phyloP scores from a whole-genome alignment of 2,113 vertebrate species.

The Andinoacara biseriatus region DNA sequence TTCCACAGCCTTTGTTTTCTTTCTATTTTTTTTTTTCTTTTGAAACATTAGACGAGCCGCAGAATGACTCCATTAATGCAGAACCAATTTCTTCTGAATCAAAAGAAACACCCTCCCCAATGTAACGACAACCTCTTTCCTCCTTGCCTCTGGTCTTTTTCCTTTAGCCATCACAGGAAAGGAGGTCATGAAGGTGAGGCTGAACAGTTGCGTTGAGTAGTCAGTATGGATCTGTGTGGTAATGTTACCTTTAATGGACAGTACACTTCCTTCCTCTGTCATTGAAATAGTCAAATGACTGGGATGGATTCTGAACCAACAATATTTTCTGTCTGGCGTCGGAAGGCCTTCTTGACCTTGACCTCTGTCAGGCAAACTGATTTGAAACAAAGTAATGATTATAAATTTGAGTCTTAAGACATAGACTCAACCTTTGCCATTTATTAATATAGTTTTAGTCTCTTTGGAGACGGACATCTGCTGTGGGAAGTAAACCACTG shows the following conservation, averaged over 20 bases:
- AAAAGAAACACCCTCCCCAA: conserved; percentile 61
- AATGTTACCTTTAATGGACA: conserved; percentile 9
- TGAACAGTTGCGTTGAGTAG: conserved; percentile 26
- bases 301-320: background rate
- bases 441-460: background rate
- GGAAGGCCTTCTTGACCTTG: background rate
- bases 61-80: conserved; percentile 73
- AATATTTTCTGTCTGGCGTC: background rate
- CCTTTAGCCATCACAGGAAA: conserved; percentile 54
- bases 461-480: conserved; percentile 46
- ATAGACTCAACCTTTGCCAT: background rate
- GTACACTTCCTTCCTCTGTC: background rate
- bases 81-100: conserved; percentile 74
- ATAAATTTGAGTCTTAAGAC: background rate
- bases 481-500: conserved; percentile 58
- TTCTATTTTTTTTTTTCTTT: conserved; percentile 22
- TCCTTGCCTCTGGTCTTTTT: conserved; percentile 61
- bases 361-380: background rate
- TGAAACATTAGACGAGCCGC: conserved; percentile 57
- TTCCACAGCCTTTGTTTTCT: conserved; percentile 64
- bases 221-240: conserved; percentile 13
- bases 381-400: background rate
- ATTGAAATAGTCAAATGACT: background rate
- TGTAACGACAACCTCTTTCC: conserved; percentile 52
- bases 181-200: conserved; percentile 43